These are phyloP conservation scores for Microtus montanus DNA, from an alignment of 2,113 vertebrate genomes.

Conservation along the genomic window DNA sequence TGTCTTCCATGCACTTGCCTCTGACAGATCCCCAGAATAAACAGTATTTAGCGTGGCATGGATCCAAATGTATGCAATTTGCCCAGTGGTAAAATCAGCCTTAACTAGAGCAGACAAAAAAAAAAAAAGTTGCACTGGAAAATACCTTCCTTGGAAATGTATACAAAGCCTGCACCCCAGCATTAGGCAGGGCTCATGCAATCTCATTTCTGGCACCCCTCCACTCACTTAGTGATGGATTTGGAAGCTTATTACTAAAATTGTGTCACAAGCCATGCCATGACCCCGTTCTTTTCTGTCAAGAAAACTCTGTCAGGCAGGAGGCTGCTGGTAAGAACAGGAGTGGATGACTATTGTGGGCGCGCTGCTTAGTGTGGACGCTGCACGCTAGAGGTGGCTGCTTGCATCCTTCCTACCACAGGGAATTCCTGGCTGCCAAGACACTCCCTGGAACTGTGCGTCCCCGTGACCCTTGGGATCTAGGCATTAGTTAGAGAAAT, in stretches of 20 bases:
- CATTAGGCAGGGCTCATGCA: not conserved
- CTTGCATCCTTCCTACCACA: too few relatives aligned
- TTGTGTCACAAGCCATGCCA: not conserved
- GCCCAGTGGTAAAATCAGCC: slow-evolving; percentile 80
- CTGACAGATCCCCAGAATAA: slow-evolving; percentile 82
- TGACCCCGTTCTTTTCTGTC: not conserved
- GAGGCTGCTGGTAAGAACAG: not conserved
- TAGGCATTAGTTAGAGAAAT: rapidly evolving
- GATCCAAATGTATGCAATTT: slow-evolving; percentile 80
- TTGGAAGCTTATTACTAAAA: slow-evolving; percentile 56
- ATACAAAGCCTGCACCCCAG: not conserved
- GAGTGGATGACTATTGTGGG: rapidly evolving
- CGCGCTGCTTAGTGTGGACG: rapidly evolving
- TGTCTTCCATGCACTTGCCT: slow-evolving; percentile 74
- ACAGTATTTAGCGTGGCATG: slow-evolving; percentile 79
- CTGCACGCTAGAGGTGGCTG: not conserved
- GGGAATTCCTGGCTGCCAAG: not conserved
- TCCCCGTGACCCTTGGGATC: not conserved
- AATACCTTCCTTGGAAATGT: slow-evolving; percentile 17
- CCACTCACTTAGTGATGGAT: not conserved
- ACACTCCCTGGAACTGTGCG: not conserved
- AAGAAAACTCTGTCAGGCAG: not conserved
- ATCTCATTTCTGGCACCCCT: not conserved
- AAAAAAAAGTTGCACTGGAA: slow-evolving; percentile 44
- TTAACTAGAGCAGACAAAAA: slow-evolving; percentile 57